Conservation (phyloP, 2,888 invertebrate genomes). For the Dinocampus coccinellae region DNA sequence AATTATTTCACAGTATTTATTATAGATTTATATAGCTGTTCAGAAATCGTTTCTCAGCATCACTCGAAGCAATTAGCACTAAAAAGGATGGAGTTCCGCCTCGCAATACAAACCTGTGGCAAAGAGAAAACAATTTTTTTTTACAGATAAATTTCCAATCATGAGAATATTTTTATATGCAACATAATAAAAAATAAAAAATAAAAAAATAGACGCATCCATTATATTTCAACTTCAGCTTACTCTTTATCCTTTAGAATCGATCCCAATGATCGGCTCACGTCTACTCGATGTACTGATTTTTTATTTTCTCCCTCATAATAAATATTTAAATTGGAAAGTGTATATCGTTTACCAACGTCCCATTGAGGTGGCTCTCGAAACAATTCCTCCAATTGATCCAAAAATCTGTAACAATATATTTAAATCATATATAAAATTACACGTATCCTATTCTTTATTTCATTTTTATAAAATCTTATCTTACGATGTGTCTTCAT, state of each 20-base stretch:
- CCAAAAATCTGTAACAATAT: conserved; percentile 71
- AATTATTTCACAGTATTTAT: background rate
- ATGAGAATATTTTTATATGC: conserved; percentile 18
- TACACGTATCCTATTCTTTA: conserved; percentile 2
- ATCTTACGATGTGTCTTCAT: conserved; percentile 77
- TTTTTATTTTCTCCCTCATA: conserved; percentile 78
- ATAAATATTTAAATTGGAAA: conserved; percentile 77
- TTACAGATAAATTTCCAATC: background rate
- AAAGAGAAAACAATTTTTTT: conserved; percentile 38
- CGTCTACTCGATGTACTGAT: conserved; percentile 73
- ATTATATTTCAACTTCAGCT: conserved; percentile 45
- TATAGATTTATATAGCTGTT: conserved; percentile 67
- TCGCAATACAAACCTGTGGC: conserved; percentile 73
- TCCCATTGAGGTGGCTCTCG: conserved; percentile 82
- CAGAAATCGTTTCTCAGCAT: conserved; percentile 74
- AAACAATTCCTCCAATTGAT: conserved; percentile 78
- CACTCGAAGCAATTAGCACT: conserved; percentile 73
- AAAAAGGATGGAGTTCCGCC: conserved; percentile 79
- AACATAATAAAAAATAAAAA: no score
- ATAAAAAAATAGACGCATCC: no score
- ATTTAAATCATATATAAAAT: conserved; percentile 11
- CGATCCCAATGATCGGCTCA: conserved; percentile 73
- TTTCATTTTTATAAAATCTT: background rate
- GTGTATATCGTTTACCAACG: conserved; percentile 74
- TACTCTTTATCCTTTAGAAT: conserved; percentile 74